A percentile compares a stretch with the other conserved stretches of the same genome.
These are phyloP conservation scores for Tuta absoluta DNA, from an alignment of 2,888 invertebrate species.

Conservation along the genomic window DNA sequence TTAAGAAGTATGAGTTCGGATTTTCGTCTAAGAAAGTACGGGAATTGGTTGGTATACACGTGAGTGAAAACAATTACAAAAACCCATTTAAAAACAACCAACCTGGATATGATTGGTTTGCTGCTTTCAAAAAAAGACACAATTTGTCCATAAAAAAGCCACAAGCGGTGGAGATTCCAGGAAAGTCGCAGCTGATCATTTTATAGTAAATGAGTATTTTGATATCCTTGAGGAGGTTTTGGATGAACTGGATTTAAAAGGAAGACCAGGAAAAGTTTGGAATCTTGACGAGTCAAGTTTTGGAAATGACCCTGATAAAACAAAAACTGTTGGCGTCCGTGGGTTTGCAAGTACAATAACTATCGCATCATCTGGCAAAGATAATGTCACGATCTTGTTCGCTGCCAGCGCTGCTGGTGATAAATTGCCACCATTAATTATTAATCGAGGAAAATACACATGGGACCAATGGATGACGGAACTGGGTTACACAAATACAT, in stretches of 20 bases:
- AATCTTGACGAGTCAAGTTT: constrained; percentile 35
- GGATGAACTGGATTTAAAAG: constrained; percentile 32
- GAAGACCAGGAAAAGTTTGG: constrained; percentile 34
- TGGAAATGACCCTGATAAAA: constrained; percentile 29
- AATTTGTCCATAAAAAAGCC: constrained; percentile 35
- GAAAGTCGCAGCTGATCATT: constrained; percentile 37
- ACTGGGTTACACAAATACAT: constrained; percentile 40
- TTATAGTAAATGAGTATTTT: constrained; percentile 35
- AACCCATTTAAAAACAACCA: constrained; percentile 31
- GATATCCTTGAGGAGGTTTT: constrained; percentile 31
- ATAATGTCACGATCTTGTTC: constrained; percentile 46
- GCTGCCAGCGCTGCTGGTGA: constrained; percentile 39
- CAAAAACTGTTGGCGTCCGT: constrained; percentile 31
- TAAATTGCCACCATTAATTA: constrained; percentile 49
- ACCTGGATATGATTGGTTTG: constrained; percentile 35
- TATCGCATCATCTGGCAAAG: constrained; percentile 44
- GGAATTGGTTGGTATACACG: neutral
- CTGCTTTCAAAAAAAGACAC: constrained; percentile 30
- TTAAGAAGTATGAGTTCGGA: constrained; percentile 35
- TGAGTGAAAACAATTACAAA: constrained; percentile 20
- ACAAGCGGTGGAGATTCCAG: constrained; percentile 35
- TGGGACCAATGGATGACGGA: constrained; percentile 51
- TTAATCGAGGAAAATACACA: constrained; percentile 46
- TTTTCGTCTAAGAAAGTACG: constrained; percentile 30
- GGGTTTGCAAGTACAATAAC: constrained; percentile 35